phyloP scores from a whole-genome alignment of 2,888 invertebrate species.

The Empis livida region DNA sequence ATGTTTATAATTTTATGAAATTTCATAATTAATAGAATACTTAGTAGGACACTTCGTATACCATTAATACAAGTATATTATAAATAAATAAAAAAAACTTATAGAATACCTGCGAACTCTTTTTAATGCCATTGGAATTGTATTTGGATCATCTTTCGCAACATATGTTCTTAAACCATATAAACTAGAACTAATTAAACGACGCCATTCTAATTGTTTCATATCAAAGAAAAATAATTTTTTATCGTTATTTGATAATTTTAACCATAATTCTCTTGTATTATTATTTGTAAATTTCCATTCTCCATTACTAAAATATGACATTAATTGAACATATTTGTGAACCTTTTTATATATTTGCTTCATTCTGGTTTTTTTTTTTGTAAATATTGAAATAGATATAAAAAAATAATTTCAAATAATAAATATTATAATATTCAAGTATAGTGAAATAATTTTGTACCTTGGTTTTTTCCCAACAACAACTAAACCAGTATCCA shows the following conservation, averaged over 20 bases:
- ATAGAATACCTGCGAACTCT: constrained; percentile 43
- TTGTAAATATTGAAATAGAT: no score
- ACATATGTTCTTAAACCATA: constrained; percentile 61
- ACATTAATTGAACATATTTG: constrained; percentile 56
- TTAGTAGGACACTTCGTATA: no score
- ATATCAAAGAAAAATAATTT: constrained; percentile 62
- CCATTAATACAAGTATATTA: no score
- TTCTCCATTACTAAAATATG: constrained; percentile 60
- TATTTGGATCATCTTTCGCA: constrained; percentile 61
- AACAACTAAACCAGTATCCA: constrained; percentile 42
- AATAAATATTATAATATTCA: neutral
- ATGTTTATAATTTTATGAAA: no score
- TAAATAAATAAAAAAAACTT: no score
- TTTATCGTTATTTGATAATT: constrained; percentile 32
- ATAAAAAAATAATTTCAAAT: neutral
- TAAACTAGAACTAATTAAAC: constrained; percentile 40
- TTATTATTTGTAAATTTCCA: constrained; percentile 59
- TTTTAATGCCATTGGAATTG: constrained; percentile 47
- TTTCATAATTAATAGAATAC: no score
- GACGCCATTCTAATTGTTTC: constrained; percentile 52
- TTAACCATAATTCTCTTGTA: constrained; percentile 34
- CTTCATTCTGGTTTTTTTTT: constrained; percentile 46
- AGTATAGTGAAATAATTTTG: no score
- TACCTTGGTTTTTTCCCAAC: constrained; percentile 43
- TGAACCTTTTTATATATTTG: constrained; percentile 68